Percentiles rank a stretch among this genome's conserved stretches.
These are phyloP conservation scores for Aselliscus stoliczkanus DNA, from an alignment of 2,797 vertebrate genomes.

Conservation along the genomic window DNA sequence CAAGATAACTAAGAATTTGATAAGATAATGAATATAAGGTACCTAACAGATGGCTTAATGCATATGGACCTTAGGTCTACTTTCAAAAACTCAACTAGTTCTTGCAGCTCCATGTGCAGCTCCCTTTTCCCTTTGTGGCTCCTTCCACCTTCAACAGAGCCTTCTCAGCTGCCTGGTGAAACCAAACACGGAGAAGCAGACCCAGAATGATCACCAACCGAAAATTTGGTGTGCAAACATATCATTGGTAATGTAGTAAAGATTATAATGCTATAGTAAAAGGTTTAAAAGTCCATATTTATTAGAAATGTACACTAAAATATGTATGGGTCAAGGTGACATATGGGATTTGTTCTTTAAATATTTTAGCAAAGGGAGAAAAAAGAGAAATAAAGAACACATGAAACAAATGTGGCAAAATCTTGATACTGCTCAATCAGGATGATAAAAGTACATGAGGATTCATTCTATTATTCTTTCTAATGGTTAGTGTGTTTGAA, in stretches of 20 bases:
- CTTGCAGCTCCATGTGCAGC: neutral
- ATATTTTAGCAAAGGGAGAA: neutral
- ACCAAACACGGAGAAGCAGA: neutral
- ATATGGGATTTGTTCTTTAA: neutral
- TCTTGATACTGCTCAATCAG: slow-evolving; percentile 5
- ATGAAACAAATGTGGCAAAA: neutral
- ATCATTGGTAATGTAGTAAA: neutral
- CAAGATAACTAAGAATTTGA: neutral
- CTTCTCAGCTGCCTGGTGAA: neutral
- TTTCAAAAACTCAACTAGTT: neutral
- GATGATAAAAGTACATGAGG: neutral
- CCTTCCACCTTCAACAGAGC: neutral
- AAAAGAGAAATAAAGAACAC: neutral
- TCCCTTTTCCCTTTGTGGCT: neutral
- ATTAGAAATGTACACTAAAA: neutral
- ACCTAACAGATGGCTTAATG: neutral
- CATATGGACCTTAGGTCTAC: neutral
- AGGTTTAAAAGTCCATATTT: neutral
- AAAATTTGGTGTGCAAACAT: neutral
- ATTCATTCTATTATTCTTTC: neutral
- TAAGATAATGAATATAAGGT: neutral
- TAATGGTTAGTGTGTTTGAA: neutral
- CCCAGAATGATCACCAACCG: neutral
- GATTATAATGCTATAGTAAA: neutral
- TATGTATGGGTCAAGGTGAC: neutral